phyloP scores from a whole-genome alignment of 2,113 vertebrate genomes.

The Antigone vipio region DNA sequence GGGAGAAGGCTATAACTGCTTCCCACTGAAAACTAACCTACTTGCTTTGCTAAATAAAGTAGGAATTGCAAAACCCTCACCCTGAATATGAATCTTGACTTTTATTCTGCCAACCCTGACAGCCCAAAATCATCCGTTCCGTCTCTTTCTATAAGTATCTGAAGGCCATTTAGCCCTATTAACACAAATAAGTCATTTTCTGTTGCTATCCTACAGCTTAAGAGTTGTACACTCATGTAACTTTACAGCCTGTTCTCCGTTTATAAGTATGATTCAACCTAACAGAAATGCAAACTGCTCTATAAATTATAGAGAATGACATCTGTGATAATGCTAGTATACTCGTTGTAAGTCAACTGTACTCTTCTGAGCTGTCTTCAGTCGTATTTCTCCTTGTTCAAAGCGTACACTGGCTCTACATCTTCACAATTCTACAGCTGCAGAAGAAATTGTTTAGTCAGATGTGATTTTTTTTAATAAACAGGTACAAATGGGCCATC shows the following conservation, averaged over 20 bases:
- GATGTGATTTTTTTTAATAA: background rate
- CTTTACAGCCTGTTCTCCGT: background rate
- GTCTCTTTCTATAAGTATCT: background rate
- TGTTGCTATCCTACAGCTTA: background rate
- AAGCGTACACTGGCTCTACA: background rate
- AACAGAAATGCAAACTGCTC: constrained; percentile 14
- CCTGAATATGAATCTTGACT: background rate
- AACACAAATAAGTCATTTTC: background rate
- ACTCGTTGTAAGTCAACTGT: background rate
- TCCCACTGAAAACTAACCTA: background rate
- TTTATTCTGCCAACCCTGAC: background rate
- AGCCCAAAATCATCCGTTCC: background rate
- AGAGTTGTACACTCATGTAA: background rate
- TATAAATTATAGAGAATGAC: constrained; percentile 21
- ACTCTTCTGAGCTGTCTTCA: background rate
- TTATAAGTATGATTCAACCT: background rate
- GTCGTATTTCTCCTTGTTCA: background rate
- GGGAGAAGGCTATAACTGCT: background rate
- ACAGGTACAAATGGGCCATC: background rate
- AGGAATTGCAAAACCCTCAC: background rate
- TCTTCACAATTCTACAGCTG: background rate
- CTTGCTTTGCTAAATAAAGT: background rate
- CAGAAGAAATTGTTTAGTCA: background rate
- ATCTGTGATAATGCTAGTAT: background rate
- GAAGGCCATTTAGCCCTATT: background rate